Base-by-base conservation (phyloP, 2,888 invertebrate species). In the Apamea epomidion region DNA sequence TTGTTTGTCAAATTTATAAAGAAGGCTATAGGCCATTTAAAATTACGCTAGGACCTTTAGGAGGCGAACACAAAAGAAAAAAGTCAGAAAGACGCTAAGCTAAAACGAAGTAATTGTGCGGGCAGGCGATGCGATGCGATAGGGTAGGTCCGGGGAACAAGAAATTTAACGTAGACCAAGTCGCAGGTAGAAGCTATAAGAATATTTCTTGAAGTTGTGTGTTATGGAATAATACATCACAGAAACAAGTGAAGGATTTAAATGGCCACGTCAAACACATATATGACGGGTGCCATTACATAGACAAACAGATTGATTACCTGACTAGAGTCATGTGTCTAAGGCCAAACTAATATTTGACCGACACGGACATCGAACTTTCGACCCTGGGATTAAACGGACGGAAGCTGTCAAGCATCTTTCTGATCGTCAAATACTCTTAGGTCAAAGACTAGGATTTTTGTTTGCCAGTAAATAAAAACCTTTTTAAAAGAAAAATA, bases 301-400 rank as follows among this genome's bases (percentile, higher is more conserved):
- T 65, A 78, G 45, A 64, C 78, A 86, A 84, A 84, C 67, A 84
- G 16, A 69, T 70, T 65, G 21, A 83, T 83, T 74, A 74, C 73
- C 60, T 83, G 12, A 37, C 87, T 67, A 67, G 42, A 77, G 25
- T 62, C 71, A 29, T 42, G 54, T 67, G 45, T 68, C 58, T 71
- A 78, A 78, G 71, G 87, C 78, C 71, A 64, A 25, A 74, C 32
- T 42, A 86, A 87, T 87, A 86, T 85, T 85, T 85, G 83, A 45
- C 21, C 25, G 58, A 16, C 10, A 54, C 75, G 79, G 75, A 45
- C 84, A 67, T 73, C 69, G 69, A 85, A 79, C 87, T 74, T 45
- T 18, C 18, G 71, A 74, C 83, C 65, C 48, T 77, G 74, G 21
- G 51, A 37, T 32, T 67, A 48, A 42, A 48, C 78, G 60, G 42